Conservation (phyloP, 1,140 invertebrate genomes). For the Arion vulgaris region DNA sequence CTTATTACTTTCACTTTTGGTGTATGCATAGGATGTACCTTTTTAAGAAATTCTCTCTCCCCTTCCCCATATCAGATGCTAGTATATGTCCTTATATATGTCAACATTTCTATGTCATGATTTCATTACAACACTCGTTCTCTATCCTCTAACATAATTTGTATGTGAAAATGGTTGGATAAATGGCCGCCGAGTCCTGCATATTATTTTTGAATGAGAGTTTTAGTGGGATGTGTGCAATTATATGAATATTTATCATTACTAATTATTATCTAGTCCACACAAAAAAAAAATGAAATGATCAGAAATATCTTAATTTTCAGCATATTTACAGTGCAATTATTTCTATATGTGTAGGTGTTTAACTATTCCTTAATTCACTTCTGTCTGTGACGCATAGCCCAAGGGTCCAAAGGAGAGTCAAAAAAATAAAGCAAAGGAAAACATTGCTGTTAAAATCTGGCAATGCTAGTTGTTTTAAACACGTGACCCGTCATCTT, state of each 20-base stretch:
- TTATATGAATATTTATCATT: conserved; percentile 30
- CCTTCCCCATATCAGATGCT: background rate
- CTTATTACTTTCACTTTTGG: conserved; percentile 25
- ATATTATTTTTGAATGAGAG: conserved; percentile 15
- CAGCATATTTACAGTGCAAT: conserved; percentile 38
- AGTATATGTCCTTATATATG: conserved; percentile 19
- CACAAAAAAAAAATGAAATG: conserved; percentile 7
- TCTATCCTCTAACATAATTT: background rate
- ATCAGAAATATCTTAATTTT: conserved; percentile 28
- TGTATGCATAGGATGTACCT: conserved; percentile 11
- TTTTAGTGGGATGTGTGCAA: conserved; percentile 32
- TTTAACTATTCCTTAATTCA: conserved; percentile 36
- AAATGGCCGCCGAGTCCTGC: background rate
- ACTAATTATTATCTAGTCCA: conserved; percentile 36
- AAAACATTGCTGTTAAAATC: background rate
- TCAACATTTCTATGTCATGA: background rate
- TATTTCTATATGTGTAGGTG: conserved; percentile 40
- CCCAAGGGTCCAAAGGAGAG: conserved; percentile 10
- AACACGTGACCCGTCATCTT: background rate
- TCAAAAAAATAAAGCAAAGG: background rate
- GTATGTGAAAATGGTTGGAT: background rate
- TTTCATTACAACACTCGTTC: conserved; percentile 1
- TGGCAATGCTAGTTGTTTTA: background rate
- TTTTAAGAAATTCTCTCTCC: conserved; percentile 9
- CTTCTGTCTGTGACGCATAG: conserved; percentile 27